Percentiles rank a stretch among this genome's conserved stretches.
These are phyloP conservation scores for Leucania comma DNA, from an alignment of 2,888 invertebrate genomes.

Conservation along the genomic window DNA sequence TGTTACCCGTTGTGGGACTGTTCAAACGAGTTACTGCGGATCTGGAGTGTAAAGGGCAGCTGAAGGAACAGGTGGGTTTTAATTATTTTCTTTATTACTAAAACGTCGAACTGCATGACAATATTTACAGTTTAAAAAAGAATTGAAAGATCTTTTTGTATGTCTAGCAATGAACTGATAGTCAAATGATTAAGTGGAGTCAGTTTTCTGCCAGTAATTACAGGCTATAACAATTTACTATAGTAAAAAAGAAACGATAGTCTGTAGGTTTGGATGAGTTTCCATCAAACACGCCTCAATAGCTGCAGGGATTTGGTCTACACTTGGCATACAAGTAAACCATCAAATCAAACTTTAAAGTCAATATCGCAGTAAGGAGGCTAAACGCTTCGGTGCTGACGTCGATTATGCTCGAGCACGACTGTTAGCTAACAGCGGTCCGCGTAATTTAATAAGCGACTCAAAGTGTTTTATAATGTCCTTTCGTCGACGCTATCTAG, in stretches of 20 bases:
- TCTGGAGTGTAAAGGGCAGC: too few relatives aligned
- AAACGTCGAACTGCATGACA: background rate
- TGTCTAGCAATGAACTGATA: background rate
- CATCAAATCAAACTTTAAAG: background rate
- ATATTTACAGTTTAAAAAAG: background rate
- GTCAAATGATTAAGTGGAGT: background rate
- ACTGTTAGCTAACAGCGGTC: background rate
- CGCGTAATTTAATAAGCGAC: background rate
- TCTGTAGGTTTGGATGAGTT: too few relatives aligned
- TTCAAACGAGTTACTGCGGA: too few relatives aligned
- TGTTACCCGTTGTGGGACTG: too few relatives aligned
- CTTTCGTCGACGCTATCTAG: background rate
- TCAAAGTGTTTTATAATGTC: slow-evolving; percentile 6
- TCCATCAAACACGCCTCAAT: too few relatives aligned
- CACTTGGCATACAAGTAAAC: too few relatives aligned
- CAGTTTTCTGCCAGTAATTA: background rate
- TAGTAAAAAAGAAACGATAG: too few relatives aligned
- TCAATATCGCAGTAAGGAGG: background rate
- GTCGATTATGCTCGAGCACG: background rate
- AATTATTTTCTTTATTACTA: too few relatives aligned
- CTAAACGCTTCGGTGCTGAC: background rate
- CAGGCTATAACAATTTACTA: too few relatives aligned
- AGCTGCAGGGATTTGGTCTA: too few relatives aligned
- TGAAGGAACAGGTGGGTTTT: too few relatives aligned
- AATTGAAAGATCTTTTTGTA: background rate